These are phyloP conservation scores for Coelinius sp. DNA, from an alignment of 2,888 invertebrate genomes.

Conservation along the genomic window DNA sequence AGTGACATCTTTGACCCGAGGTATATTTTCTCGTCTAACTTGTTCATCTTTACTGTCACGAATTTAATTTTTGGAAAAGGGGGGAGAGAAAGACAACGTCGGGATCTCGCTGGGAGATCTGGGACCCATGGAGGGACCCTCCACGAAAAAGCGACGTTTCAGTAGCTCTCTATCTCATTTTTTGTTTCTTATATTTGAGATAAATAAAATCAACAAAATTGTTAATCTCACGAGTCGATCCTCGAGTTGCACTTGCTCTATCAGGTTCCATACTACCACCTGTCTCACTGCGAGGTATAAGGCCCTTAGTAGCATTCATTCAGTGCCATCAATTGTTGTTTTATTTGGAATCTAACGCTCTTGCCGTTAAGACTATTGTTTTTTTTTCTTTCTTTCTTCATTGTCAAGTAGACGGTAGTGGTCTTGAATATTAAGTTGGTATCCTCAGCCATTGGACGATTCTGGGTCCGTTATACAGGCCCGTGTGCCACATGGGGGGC, in stretches of 20 bases:
- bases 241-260: conserved; percentile 34
- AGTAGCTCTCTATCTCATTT: conserved; percentile 1
- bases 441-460: conserved; percentile 54
- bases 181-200: background rate
- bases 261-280: background rate
- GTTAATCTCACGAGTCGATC: conserved; percentile 16
- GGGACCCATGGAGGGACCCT: background rate
- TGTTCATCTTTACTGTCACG: background rate
- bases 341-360: conserved; percentile 18
- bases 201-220: background rate
- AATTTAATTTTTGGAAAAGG: background rate
- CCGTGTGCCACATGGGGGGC: conserved; percentile 49
- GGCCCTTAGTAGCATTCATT: background rate
- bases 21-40: conserved; percentile 19
- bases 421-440: conserved; percentile 56
- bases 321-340: conserved; percentile 29
- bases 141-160: conserved; percentile 15
- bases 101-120: conserved; percentile 29
- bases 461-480: conserved; percentile 39
- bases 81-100: background rate
- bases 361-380: background rate
- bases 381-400: conserved; percentile 27
- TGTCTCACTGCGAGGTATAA: background rate
- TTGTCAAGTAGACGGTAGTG: conserved; percentile 34
- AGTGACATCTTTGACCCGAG: conserved; percentile 20